Base-by-base conservation (phyloP, 2,113 vertebrate genomes). In the Atrichornis clamosus region DNA sequence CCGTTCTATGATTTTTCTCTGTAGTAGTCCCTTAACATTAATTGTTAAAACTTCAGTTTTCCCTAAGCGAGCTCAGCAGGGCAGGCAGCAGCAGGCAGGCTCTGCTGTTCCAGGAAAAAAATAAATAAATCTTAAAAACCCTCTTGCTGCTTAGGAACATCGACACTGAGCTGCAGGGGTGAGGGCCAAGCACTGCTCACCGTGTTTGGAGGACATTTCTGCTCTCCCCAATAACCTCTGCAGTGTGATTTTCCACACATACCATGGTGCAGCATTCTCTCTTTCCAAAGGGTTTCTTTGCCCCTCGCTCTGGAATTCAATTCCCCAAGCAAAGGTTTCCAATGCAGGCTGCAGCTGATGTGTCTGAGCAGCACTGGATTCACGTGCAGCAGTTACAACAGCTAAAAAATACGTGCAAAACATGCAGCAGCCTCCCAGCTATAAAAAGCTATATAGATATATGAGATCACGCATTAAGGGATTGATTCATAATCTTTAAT, bases 331-430 rank as follows among this genome's bases (percentile, higher is more conserved):
- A 30, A 87, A 35, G 3, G 32, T 52, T 11, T 27, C 47, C 50
- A 98, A 42, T 23, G 96, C 97, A 60, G 13, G 41, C 33, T 91
- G 95, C 64, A 99, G 97, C 44, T 96, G 81, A n/a, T 88, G 96
- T 20, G 97, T 94, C 95, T 98, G 97, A 44, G 74, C 70, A 8
- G 94, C 84, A 55, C 97, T 94, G 1, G 90, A 88, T 33, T 92
- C 96, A 13, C 78, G 89, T 16, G 98, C 98, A 41, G 98, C 98
- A 19, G 77, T 35, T 24, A 98, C 85, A 44, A 98, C 98, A 35
- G 87, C 96, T 97, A 67, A 68, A 96, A 87, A 68, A 69, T 11
- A 69, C 81, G 73, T 39, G 27, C 53, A 68, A 75, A 60, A 50
- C 6, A 46, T 1, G 4, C 15, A 44, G 81, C 70, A 81, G 33